phyloP scores from a whole-genome alignment of 2,113 vertebrate genomes.

The Poecile atricapillus region DNA sequence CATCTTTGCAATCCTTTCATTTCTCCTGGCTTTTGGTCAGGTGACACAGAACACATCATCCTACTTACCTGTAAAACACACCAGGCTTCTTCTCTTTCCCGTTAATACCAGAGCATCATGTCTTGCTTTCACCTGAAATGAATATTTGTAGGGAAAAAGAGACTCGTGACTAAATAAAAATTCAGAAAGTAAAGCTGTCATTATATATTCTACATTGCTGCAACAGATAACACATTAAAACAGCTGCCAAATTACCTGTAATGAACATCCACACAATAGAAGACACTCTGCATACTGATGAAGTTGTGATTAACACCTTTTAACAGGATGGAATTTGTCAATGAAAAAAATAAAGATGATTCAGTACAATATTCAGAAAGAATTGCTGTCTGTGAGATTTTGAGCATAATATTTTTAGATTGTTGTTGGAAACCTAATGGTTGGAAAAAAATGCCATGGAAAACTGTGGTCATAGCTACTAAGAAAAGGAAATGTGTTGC shows the following conservation, averaged over 20 bases:
- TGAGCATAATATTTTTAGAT: not conserved
- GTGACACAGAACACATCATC: not conserved
- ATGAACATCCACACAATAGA: constrained; percentile 51
- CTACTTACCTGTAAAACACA: not conserved
- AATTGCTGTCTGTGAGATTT: not conserved
- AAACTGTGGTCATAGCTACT: not conserved
- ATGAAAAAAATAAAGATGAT: not conserved
- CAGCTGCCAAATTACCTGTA: constrained; percentile 59
- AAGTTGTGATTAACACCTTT: constrained; percentile 47
- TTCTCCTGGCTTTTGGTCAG: not conserved
- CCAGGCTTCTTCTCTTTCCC: not conserved
- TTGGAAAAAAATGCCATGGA: not conserved
- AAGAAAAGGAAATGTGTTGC: not conserved
- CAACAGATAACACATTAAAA: constrained; percentile 37
- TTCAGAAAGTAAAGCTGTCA: constrained; percentile 12
- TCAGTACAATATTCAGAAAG: not conserved
- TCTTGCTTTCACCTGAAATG: not conserved
- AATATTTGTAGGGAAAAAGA: not conserved
- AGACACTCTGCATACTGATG: not conserved
- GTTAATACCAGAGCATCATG: not conserved
- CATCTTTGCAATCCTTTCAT: not conserved
- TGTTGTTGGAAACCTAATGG: not conserved
- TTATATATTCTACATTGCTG: constrained; percentile 8
- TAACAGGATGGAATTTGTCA: constrained; percentile 32
- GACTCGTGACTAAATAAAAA: constrained; percentile 23